Conservation (phyloP, 2,113 vertebrate genomes). For the Ciconia maguari region DNA sequence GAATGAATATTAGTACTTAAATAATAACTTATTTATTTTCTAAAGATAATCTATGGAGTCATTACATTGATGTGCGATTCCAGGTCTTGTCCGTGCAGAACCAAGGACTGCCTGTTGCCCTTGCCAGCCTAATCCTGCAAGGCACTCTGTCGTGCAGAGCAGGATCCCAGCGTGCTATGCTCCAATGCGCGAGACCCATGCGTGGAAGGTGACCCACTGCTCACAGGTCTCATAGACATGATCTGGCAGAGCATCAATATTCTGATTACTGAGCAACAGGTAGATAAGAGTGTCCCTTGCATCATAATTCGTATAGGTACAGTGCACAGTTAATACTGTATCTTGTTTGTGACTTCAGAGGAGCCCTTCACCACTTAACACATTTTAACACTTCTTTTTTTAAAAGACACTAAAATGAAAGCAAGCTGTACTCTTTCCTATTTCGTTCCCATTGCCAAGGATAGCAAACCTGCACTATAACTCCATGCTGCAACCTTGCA, state of each 20-base stretch:
- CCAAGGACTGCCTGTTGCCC: not conserved
- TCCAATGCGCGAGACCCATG: fast-evolving
- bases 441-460: not conserved
- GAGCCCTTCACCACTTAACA: not conserved
- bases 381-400: not conserved
- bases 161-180: not conserved
- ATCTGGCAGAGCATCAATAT: not conserved
- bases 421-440: not conserved
- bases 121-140: not conserved
- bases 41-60: not conserved
- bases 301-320: not conserved
- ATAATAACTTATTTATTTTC: not conserved
- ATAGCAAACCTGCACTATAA: not conserved
- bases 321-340: not conserved
- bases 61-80: not conserved
- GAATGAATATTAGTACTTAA: not conserved
- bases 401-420: not conserved
- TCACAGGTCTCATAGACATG: not conserved
- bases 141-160: not conserved
- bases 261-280: not conserved
- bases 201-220: not conserved
- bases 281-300: not conserved
- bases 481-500: not conserved
- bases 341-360: not conserved
- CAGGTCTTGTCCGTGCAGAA: not conserved